Evolutionary conservation across 2,888 invertebrate species (phyloP).

Genomic region (Glyphotaelius pellucidus): DNA sequence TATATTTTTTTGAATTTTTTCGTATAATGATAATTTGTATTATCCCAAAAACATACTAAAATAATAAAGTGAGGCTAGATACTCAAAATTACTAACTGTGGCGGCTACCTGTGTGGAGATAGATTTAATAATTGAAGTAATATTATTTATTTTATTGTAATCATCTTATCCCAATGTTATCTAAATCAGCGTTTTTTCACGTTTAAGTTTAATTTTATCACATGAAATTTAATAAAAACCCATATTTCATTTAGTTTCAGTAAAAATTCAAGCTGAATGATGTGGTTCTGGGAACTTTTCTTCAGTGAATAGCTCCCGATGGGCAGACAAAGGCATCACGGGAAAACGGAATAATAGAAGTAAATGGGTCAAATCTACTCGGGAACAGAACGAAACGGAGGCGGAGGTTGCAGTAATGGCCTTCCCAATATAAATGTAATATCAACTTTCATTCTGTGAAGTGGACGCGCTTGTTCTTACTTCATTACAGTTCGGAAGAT

Average conservation of each 20-base stretch:
- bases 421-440: conserved; percentile 36
- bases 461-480: conserved; percentile 12
- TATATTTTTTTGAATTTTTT: no score
- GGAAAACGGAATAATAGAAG: conserved; percentile 6
- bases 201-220: background rate
- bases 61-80: no score
- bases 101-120: no score
- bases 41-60: no score
- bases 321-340: background rate
- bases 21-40: no score
- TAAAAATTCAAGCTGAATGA: background rate
- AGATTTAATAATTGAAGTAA: no score
- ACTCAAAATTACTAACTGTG: no score
- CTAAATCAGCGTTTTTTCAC: background rate
- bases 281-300: background rate
- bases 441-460: conserved; percentile 34
- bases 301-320: background rate
- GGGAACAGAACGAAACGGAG: background rate
- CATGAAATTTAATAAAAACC: background rate
- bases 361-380: conserved; percentile 29
- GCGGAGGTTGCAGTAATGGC: conserved; percentile 33
- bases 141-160: background rate
- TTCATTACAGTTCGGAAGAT: background rate
- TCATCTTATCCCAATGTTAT: background rate
- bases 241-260: background rate